Evolutionary conservation across 2,113 vertebrate genomes (phyloP).

Genomic region (Macquaria australasica): DNA sequence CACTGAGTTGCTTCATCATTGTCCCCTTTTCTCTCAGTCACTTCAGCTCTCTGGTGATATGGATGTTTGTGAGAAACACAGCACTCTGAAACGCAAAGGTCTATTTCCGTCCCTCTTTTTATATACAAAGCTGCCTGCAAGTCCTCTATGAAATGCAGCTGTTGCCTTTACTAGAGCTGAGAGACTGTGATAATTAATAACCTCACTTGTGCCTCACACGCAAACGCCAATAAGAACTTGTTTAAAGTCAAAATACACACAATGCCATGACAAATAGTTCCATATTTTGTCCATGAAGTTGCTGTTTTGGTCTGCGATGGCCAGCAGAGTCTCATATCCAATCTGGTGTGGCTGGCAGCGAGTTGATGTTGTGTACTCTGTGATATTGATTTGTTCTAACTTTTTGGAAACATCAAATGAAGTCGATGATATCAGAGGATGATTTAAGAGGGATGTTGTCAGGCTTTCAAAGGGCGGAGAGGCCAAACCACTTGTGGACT

Average conservation of each 20-base stretch:
- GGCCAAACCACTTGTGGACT: constrained; percentile 39
- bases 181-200: constrained; percentile 77
- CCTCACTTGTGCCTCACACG: constrained; percentile 71
- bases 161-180: constrained; percentile 68
- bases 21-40: constrained; percentile 2
- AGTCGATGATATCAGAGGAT: constrained; percentile 56
- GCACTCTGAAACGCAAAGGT: constrained; percentile 37
- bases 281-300: constrained; percentile 62
- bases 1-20: constrained; percentile 1
- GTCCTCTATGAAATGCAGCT: constrained; percentile 73
- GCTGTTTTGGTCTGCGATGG: constrained; percentile 29
- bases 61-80: constrained; percentile 37
- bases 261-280: constrained; percentile 68
- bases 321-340: constrained; percentile 29
- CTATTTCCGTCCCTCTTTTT: constrained; percentile 58
- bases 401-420: constrained; percentile 60
- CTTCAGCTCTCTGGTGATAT: constrained; percentile 27
- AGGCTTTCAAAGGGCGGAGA: constrained; percentile 56
- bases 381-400: constrained; percentile 65
- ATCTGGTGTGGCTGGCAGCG: constrained; percentile 42
- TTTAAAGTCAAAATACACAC: constrained; percentile 74
- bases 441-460: constrained; percentile 70
- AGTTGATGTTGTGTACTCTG: constrained; percentile 36
- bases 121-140: constrained; percentile 58
- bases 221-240: constrained; percentile 60